Evolutionary conservation across 2,113 vertebrate species (phyloP), one percentile per base, ranked within the genome.

Genomic region (Rhea pennata): DNA sequence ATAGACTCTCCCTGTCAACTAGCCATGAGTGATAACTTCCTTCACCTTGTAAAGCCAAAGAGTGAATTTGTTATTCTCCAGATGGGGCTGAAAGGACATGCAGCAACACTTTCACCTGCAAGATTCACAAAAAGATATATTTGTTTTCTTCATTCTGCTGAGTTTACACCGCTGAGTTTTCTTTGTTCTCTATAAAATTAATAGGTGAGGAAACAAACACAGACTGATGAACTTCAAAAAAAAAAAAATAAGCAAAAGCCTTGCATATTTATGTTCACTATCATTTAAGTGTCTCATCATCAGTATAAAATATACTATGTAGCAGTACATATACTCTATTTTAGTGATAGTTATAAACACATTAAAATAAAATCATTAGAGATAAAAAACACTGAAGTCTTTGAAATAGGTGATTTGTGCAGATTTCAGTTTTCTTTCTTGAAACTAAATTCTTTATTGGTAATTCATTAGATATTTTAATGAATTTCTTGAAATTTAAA

Each of bases 301-400:
- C 39, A 54, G n/a, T 62, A 26, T 87, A 39, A 86, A 33, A 59
- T 69, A 62, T 79, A 56, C 16, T 56, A 58, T 9, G 36, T 88
- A 90, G 56, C 61, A n/a, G 13, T 54, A 51, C 53, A 44, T 56
- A 50, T 66, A 58, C 4, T 1, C 8, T 65, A 2, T 75, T 89
- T 94, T 92, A 87, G 91, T 90, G 87, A 91, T 80, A 91, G 78
- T 72, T 85, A 83, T 88, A 96, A 96, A 91, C 94, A 85, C 44
- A 51, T 90, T 36, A 64, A 88, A 83, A 65, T 62, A 82, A 93
- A 95, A 83, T 70, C 5, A 24, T 85, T 79, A 90, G 58, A 62
- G 27, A 39, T 20, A 62, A 92, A 85, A 26, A 89, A 42, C 36
- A 22, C 2, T 1, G 59, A 62, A 87, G 15, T 31, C 23, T 88